Percentiles rank a stretch among this genome's conserved stretches.
phyloP scores from a whole-genome alignment of 2,888 invertebrate genomes.

The Drosophila kuntzei region DNA sequence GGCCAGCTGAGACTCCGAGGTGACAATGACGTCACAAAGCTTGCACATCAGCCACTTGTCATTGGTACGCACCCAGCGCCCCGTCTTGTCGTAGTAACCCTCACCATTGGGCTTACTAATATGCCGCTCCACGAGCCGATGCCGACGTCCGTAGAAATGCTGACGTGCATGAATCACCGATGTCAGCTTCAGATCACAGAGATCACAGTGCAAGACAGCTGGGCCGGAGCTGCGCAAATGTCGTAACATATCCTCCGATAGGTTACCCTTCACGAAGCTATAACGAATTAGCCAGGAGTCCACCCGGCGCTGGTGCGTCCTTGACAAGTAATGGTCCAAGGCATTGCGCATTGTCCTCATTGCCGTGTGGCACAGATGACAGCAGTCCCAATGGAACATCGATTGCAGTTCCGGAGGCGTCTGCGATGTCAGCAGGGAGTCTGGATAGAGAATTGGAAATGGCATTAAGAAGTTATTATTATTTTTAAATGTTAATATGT shows the following conservation, averaged over 20 bases:
- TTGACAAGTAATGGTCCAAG: conserved; percentile 64
- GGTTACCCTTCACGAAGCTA: conserved; percentile 22
- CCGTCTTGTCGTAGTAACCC: conserved; percentile 53
- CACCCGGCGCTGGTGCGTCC: conserved; percentile 58
- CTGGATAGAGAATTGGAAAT: conserved; percentile 6
- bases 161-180: conserved; percentile 64
- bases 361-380: conserved; percentile 54
- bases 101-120: conserved; percentile 49
- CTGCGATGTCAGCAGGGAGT: conserved; percentile 11
- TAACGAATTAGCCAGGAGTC: conserved; percentile 58
- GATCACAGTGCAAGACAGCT: conserved; percentile 58
- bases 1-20: conserved; percentile 69
- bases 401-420: conserved; percentile 49
- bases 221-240: conserved; percentile 45
- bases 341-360: conserved; percentile 63
- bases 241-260: conserved; percentile 40
- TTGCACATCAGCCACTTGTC: conserved; percentile 62
- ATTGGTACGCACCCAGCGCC: conserved; percentile 70
- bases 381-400: conserved; percentile 65
- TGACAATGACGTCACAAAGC: conserved; percentile 68
- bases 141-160: conserved; percentile 69
- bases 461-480: too few relatives aligned
- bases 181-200: conserved; percentile 70
- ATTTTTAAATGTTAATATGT: too few relatives aligned
- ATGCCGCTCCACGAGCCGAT: conserved; percentile 59